Conservation (phyloP, 2,888 invertebrate species). For the Dynastes tityus region DNA sequence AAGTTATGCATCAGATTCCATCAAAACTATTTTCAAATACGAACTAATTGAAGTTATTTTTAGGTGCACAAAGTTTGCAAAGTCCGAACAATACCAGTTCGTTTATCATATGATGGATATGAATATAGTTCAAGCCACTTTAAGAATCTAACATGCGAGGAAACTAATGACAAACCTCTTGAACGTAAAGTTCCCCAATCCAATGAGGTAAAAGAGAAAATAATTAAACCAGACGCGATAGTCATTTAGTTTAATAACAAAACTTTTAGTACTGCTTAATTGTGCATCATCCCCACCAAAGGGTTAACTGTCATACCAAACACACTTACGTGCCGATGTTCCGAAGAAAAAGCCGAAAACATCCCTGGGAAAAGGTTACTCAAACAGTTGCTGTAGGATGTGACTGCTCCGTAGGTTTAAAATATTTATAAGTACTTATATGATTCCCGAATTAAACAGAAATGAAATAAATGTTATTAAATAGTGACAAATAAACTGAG, state of each 20-base stretch:
- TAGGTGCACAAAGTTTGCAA: constrained; percentile 38
- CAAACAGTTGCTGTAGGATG: constrained; percentile 58
- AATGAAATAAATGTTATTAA: constrained; percentile 1
- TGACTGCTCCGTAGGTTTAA: constrained; percentile 58
- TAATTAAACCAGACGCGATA: neutral
- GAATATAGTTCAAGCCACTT: constrained; percentile 61
- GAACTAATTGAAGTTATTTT: neutral
- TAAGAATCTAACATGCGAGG: constrained; percentile 52
- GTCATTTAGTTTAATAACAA: neutral
- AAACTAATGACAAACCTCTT: constrained; percentile 46
- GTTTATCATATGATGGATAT: constrained; percentile 56
- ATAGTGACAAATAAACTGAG: no score
- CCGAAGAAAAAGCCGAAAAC: constrained; percentile 26
- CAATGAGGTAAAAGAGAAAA: constrained; percentile 11
- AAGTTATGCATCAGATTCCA: no score
- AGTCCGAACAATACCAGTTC: constrained; percentile 17
- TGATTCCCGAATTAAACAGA: neutral
- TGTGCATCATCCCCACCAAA: constrained; percentile 30
- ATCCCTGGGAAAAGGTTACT: constrained; percentile 50
- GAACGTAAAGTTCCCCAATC: constrained; percentile 4
- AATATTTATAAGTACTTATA: constrained; percentile 47
- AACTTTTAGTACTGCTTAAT: constrained; percentile 31
- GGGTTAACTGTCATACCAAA: constrained; percentile 25
- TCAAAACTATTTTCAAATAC: no score
- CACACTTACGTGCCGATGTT: constrained; percentile 26